A percentile compares a stretch with the other conserved stretches of the same genome.
phyloP scores from a whole-genome alignment of 2,888 invertebrate genomes.

The Palloptera scutellata region DNA sequence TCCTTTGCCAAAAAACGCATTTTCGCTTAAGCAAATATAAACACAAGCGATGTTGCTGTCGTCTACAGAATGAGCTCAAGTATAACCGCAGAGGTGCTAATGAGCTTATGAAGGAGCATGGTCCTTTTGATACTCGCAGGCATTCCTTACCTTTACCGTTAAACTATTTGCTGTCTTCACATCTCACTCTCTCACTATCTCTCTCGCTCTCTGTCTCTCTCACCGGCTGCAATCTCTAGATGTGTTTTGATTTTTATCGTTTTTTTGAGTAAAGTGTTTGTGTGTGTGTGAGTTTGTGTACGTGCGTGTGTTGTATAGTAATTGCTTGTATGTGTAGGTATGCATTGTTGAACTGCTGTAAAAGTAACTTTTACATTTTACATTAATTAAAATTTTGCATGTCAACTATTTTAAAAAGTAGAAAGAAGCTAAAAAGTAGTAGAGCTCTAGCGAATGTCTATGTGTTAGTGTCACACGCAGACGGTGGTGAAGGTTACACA shows the following conservation, averaged over 20 bases:
- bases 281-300: background rate
- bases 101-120: slow-evolving; percentile 1
- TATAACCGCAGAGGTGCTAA: background rate
- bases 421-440: background rate
- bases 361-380: slow-evolving; percentile 31
- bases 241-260: slow-evolving; percentile 2
- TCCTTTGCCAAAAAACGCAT: too few species aligned
- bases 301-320: slow-evolving; percentile 1
- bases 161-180: too few species aligned
- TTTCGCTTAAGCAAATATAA: too few species aligned
- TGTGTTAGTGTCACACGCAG: background rate
- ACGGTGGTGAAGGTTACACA: background rate
- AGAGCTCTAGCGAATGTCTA: background rate
- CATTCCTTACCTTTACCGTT: background rate
- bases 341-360: background rate
- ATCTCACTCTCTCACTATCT: background rate
- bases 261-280: background rate
- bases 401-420: slow-evolving; percentile 47
- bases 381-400: slow-evolving; percentile 57
- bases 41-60: too few species aligned
- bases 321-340: background rate
- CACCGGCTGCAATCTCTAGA: background rate
- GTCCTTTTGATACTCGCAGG: background rate
- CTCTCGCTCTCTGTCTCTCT: too few species aligned
- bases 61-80: background rate